These are phyloP conservation scores for Blastobasis lacticolella DNA, from an alignment of 2,888 invertebrate species.

Conservation along the genomic window DNA sequence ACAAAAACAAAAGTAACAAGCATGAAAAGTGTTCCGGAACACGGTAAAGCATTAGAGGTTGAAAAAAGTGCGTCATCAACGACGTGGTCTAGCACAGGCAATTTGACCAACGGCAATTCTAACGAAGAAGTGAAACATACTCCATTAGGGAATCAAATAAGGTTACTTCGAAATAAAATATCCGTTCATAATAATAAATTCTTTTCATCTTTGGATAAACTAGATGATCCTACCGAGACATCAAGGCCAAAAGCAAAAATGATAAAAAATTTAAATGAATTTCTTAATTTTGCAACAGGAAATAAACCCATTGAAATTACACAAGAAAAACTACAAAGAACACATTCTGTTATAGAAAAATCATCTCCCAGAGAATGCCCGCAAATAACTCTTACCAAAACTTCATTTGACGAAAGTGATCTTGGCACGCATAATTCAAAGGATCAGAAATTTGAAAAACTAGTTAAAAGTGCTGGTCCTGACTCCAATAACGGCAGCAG, in stretches of 20 bases:
- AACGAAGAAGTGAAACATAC: constrained; percentile 40
- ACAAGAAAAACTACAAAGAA: constrained; percentile 48
- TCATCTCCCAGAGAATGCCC: constrained; percentile 44
- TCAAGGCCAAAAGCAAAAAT: constrained; percentile 56
- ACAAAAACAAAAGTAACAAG: constrained; percentile 33
- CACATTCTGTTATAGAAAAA: constrained; percentile 48
- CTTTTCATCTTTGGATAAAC: constrained; percentile 75
- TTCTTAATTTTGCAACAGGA: constrained; percentile 82
- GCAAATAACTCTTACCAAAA: constrained; percentile 51
- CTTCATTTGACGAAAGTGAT: constrained; percentile 46
- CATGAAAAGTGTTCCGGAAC: constrained; percentile 59
- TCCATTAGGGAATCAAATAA: constrained; percentile 58
- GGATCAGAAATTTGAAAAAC: constrained; percentile 36
- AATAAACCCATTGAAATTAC: constrained; percentile 60
- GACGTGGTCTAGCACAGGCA: constrained; percentile 47
- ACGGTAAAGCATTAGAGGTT: constrained; percentile 32
- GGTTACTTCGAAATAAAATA: constrained; percentile 56
- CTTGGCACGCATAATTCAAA: constrained; percentile 27
- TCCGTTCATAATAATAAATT: constrained; percentile 65
- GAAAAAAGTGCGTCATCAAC: constrained; percentile 11
- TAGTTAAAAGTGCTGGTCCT: constrained; percentile 36
- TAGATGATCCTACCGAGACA: constrained; percentile 57
- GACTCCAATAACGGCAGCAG: constrained; percentile 77
- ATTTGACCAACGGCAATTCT: constrained; percentile 49
- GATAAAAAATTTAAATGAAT: constrained; percentile 90